phyloP scores from a whole-genome alignment of 2,797 vertebrate genomes.

The Phrynocephalus vlangalii region DNA sequence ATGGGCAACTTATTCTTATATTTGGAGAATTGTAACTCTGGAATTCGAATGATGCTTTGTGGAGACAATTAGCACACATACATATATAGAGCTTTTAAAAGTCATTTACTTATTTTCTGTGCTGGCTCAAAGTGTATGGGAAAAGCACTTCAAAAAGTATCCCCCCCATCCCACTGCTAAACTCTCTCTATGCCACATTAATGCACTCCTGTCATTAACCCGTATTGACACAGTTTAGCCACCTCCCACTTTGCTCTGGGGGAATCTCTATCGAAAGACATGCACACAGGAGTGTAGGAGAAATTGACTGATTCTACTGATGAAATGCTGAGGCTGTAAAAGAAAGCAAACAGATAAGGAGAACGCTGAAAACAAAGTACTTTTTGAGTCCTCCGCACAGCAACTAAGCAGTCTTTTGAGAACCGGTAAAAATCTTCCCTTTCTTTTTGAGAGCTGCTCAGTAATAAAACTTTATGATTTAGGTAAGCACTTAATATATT shows the following conservation, averaged over 20 bases:
- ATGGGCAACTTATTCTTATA: background rate
- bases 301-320: background rate
- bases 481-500: background rate
- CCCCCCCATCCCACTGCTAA: no score
- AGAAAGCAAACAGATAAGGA: slow-evolving; percentile 14
- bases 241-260: background rate
- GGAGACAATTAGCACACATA: background rate
- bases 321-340: slow-evolving; percentile 12
- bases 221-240: background rate
- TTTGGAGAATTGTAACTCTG: background rate
- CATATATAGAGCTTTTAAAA: background rate
- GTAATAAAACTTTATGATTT: background rate
- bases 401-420: background rate
- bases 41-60: background rate
- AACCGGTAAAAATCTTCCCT: background rate
- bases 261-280: background rate
- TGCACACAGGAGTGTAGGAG: background rate
- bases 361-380: background rate
- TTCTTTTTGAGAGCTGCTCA: background rate
- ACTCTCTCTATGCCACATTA: no score
- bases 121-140: background rate
- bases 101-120: background rate
- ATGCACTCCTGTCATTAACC: background rate
- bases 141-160: background rate
- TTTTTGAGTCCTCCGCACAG: background rate